A percentile compares a stretch with the other conserved stretches of the same genome.
phyloP scores from a whole-genome alignment of 2,888 invertebrate genomes.

The Galerucella pusilla region DNA sequence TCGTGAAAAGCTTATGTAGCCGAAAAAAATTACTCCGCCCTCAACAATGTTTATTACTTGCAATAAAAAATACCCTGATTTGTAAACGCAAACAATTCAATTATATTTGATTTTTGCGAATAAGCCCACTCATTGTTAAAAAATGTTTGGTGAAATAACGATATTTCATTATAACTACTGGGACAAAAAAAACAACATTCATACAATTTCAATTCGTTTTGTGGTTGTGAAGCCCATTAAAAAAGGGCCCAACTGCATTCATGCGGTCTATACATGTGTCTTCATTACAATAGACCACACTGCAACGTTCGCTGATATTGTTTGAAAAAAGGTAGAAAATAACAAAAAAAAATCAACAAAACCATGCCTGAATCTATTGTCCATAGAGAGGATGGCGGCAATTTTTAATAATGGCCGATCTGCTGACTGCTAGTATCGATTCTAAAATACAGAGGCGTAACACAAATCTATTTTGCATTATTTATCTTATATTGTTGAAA shows the following conservation, averaged over 20 bases:
- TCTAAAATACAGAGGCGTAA: constrained; percentile 24
- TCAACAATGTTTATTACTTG: too few species aligned
- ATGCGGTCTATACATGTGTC: constrained; percentile 45
- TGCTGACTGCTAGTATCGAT: constrained; percentile 58
- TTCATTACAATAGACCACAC: constrained; percentile 45
- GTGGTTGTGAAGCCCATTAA: constrained; percentile 30
- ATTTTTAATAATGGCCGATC: constrained; percentile 61
- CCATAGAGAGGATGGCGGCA: constrained; percentile 56
- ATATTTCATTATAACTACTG: background rate
- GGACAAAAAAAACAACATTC: constrained; percentile 13
- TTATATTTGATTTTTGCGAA: constrained; percentile 4
- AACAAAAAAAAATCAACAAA: constrained; percentile 36
- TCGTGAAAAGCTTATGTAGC: too few species aligned
- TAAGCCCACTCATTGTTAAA: background rate
- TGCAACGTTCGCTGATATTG: constrained; percentile 43
- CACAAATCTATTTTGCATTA: background rate
- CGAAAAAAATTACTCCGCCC: too few species aligned
- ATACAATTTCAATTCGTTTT: constrained; percentile 9
- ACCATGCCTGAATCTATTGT: constrained; percentile 52
- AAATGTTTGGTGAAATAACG: background rate
- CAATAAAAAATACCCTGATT: too few species aligned
- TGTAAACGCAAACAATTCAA: background rate
- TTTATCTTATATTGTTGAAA: background rate
- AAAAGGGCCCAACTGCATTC: constrained; percentile 37
- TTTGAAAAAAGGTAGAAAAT: constrained; percentile 37